A percentile compares a stretch with the other conserved stretches of the same genome.
Evolutionary conservation across 2,888 invertebrate genomes (phyloP).

Genomic region (Hemicrepidius hirtus): DNA sequence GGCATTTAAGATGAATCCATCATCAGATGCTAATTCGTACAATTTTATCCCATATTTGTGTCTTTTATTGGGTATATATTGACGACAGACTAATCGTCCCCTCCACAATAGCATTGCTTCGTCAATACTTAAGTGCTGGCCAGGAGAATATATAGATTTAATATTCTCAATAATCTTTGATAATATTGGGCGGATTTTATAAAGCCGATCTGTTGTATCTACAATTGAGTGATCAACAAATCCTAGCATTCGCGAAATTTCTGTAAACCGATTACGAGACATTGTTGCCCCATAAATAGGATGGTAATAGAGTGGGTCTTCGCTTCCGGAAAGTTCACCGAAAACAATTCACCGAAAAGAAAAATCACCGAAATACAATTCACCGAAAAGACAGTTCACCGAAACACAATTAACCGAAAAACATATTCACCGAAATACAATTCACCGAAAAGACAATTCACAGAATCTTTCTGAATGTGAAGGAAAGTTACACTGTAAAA

Average conservation of each 20-base stretch:
- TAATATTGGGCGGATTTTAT: too few relatives aligned
- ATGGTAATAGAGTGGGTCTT: not conserved
- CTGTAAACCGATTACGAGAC: not conserved
- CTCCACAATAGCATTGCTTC: slow-evolving; percentile 64
- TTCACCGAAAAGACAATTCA: too few relatives aligned
- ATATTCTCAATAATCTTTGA: not conserved
- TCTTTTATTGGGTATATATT: slow-evolving; percentile 60
- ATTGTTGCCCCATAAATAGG: not conserved
- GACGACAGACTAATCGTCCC: slow-evolving; percentile 62
- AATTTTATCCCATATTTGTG: slow-evolving; percentile 63
- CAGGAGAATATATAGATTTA: not conserved
- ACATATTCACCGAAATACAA: too few relatives aligned
- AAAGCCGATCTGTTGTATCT: not conserved
- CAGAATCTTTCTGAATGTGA: too few relatives aligned
- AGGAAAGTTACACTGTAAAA: too few relatives aligned
- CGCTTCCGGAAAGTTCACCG: too few relatives aligned
- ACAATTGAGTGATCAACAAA: not conserved
- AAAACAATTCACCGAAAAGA: too few relatives aligned
- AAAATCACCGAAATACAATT: too few relatives aligned
- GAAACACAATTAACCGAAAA: too few relatives aligned
- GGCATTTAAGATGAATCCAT: slow-evolving; percentile 58
- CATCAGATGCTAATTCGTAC: slow-evolving; percentile 62
- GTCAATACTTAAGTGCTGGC: slow-evolving; percentile 60
- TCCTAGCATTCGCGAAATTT: not conserved
- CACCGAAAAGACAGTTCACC: too few relatives aligned